Evolutionary conservation across 2,797 vertebrate species (phyloP), one percentile per base, ranked within the genome.

Genomic region (Nyctibius grandis): DNA sequence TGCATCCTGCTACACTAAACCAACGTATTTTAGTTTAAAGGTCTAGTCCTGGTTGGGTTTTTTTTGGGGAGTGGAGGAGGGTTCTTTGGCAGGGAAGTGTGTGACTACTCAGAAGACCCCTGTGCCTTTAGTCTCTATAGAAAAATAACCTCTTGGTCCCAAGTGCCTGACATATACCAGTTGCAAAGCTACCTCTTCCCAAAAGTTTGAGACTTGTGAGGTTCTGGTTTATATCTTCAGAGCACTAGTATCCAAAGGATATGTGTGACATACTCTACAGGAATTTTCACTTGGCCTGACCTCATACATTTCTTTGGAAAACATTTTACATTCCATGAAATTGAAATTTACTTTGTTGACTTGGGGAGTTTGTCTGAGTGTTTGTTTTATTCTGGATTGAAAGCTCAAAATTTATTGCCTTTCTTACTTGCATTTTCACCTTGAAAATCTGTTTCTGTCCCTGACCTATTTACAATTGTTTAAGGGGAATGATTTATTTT

Each of bases 41-140:
- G 40, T 8, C 13, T 28, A 15, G 36, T 34, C 26, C 16, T 69
- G 8, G 5, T 38, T 70, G 15, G 3, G 1, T 5, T 44, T 48
- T 38, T 18, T 18, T 15, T 2, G 12, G 19, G 21, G 0, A 3
- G 20, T 28, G 33, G 7, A 53, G 9, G 9, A 61, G 1, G 1
- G 1, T 2, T 56, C 15, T 53, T 60, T 28, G 1, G 5, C 19
- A 17, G 6, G 6, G 9, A 73, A 59, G 2, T 12, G 4, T 29
- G 5, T n/a, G 36, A 28, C 33, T 79, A 1, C 8, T 47, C 50
- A 69, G 64, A 64, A 84, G 44, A 64, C 1, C 5, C 14, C 28
- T 61, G 9, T 45, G 28, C 3, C 5, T 76, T 69, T 44, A 59
- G 2, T 18, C 5, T 83, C 22, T 53, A 9, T 6, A 45, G 36